Percentiles rank a stretch among this genome's conserved stretches.
Evolutionary conservation across 2,113 vertebrate species (phyloP).

Genomic region (Aplodontia rufa): DNA sequence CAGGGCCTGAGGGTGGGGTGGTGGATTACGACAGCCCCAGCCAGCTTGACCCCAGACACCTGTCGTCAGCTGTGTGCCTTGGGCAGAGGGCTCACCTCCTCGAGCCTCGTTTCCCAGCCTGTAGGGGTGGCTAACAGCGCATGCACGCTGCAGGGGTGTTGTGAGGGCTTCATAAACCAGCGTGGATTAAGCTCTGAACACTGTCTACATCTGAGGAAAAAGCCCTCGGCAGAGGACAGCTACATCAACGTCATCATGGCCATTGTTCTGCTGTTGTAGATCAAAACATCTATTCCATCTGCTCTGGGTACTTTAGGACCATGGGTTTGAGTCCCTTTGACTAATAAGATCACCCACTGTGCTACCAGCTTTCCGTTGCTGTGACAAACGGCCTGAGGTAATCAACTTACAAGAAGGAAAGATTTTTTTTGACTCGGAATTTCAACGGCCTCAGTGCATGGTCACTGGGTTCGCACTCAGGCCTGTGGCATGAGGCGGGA

Average conservation of each 20-base stretch:
- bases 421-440: not conserved
- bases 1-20: not conserved
- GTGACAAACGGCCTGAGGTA: not conserved
- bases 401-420: not conserved
- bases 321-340: not conserved
- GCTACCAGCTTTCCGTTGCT: no score
- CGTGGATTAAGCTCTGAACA: not conserved
- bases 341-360: not conserved
- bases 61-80: not conserved
- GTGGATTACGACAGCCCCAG: accelerated
- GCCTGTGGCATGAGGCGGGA: not conserved
- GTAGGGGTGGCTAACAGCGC: not conserved
- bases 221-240: not conserved
- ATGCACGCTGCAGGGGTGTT: not conserved
- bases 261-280: not conserved
- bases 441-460: not conserved
- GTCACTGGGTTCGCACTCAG: not conserved
- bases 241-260: not conserved
- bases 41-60: not conserved
- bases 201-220: not conserved
- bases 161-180: not conserved
- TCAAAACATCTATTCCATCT: not conserved
- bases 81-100: not conserved
- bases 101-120: not conserved
- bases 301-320: not conserved